phyloP scores from a whole-genome alignment of 53 echinoderm and acorn worm genomes.

The Luidia sarsii region DNA sequence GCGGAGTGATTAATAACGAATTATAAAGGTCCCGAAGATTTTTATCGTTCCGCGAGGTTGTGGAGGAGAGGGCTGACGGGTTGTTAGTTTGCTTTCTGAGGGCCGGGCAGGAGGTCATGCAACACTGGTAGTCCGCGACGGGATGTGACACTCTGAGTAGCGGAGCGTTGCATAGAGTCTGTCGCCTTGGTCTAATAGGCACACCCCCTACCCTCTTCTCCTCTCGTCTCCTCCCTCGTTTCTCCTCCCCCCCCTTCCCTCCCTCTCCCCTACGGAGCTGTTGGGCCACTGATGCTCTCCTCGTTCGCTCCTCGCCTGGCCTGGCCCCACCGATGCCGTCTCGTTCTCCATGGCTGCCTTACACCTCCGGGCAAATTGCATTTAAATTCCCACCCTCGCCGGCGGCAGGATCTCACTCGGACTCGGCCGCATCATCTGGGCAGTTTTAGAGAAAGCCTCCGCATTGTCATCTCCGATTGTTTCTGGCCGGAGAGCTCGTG shows the following conservation, averaged over 20 bases:
- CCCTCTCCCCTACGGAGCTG: not conserved
- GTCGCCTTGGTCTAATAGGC: conserved; percentile 38
- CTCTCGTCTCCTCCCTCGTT: not conserved
- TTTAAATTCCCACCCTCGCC: conserved; percentile 4
- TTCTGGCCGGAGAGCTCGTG: no score
- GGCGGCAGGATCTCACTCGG: no score
- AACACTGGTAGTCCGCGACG: conserved; percentile 39
- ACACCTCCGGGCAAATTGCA: conserved; percentile 11
- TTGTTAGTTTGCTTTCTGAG: conserved; percentile 12
- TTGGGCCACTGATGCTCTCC: no score
- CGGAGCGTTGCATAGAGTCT: conserved; percentile 16
- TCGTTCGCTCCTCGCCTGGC: no score
- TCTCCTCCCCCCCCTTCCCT: not conserved
- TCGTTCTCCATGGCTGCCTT: conserved; percentile 29
- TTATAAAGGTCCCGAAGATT: no score
- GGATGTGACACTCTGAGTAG: conserved; percentile 44
- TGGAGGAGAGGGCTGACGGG: no score
- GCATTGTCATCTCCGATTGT: no score
- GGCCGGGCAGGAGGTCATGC: conserved; percentile 18
- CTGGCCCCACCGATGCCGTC: no score
- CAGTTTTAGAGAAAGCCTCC: no score
- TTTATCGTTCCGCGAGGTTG: no score
- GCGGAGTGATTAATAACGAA: conserved; percentile 51
- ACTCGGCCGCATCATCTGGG: no score
- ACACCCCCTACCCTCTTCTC: not conserved